These are phyloP conservation scores for Engystomops pustulosus DNA, from an alignment of 2,113 vertebrate species.

Conservation along the genomic window DNA sequence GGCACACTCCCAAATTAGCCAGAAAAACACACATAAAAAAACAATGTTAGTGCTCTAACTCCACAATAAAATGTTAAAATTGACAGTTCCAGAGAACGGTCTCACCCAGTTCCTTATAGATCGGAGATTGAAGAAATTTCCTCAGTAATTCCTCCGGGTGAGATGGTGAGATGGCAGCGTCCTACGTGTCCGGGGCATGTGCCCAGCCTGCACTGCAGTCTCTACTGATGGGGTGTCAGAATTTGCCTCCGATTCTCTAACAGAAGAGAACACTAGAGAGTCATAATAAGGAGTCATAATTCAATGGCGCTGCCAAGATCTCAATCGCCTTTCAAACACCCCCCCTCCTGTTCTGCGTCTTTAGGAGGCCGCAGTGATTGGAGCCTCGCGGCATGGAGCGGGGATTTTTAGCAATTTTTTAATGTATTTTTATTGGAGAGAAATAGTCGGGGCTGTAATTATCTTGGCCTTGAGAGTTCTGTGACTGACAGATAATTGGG, in stretches of 20 bases:
- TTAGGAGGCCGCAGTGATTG: not conserved
- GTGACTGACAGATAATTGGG: conserved; percentile 9
- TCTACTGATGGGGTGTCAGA: no score
- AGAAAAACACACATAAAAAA: no score
- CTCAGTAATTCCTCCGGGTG: no score
- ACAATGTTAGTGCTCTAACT: no score
- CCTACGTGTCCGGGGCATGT: no score
- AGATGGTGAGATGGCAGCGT: no score
- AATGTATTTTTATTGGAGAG: not conserved
- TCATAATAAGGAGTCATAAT: not conserved
- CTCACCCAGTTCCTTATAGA: no score
- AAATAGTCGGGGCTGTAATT: not conserved
- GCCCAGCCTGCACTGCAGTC: no score
- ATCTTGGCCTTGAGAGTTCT: not conserved
- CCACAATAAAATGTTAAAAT: no score
- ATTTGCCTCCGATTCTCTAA: not conserved
- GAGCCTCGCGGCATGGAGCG: not conserved
- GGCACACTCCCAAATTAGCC: no score
- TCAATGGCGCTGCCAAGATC: not conserved
- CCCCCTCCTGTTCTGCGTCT: not conserved
- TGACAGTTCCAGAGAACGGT: no score
- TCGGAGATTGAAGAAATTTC: no score
- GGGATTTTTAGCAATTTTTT: not conserved
- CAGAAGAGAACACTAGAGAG: not conserved
- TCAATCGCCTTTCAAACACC: conserved; percentile 18